A percentile compares a stretch with the other conserved stretches of the same genome.
phyloP scores from a whole-genome alignment of 1,140 invertebrate genomes.

The Heterodera carotae region DNA sequence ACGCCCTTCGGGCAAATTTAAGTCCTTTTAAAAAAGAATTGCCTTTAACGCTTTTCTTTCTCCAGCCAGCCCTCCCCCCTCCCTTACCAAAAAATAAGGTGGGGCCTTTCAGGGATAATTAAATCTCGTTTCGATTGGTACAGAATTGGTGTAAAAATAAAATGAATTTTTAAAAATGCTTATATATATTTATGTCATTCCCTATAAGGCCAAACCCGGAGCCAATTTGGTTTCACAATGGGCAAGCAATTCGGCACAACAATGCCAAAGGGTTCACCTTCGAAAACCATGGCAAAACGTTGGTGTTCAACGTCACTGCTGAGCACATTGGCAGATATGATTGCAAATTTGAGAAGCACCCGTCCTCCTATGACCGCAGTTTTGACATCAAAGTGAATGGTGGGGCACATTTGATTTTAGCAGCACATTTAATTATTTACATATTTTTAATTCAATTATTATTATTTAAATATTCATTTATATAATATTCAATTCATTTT shows the following conservation, averaged over 20 bases:
- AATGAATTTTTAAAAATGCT: no score
- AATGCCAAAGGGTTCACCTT: constrained; percentile 61
- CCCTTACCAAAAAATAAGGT: no score
- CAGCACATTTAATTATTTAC: not conserved
- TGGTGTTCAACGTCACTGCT: constrained; percentile 62
- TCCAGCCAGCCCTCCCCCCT: no score
- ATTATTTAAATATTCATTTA: no score
- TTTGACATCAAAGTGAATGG: constrained; percentile 63
- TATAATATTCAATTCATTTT: no score
- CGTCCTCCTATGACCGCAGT: constrained; percentile 57
- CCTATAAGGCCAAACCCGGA: constrained; percentile 61
- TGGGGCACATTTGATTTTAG: constrained; percentile 17
- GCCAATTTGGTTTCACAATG: constrained; percentile 63
- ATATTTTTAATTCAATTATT: not conserved
- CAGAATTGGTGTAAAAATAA: no score
- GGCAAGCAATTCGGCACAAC: constrained; percentile 55
- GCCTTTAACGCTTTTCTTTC: no score
- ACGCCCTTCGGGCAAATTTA: no score
- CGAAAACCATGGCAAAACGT: constrained; percentile 62
- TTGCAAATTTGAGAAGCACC: constrained; percentile 56
- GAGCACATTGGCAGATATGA: constrained; percentile 62
- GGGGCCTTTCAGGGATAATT: no score
- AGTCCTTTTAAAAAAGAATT: no score
- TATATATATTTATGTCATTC: no score
- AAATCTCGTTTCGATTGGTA: no score